Conservation (phyloP, 2,113 vertebrate species). For the Macroglossus sobrinus region DNA sequence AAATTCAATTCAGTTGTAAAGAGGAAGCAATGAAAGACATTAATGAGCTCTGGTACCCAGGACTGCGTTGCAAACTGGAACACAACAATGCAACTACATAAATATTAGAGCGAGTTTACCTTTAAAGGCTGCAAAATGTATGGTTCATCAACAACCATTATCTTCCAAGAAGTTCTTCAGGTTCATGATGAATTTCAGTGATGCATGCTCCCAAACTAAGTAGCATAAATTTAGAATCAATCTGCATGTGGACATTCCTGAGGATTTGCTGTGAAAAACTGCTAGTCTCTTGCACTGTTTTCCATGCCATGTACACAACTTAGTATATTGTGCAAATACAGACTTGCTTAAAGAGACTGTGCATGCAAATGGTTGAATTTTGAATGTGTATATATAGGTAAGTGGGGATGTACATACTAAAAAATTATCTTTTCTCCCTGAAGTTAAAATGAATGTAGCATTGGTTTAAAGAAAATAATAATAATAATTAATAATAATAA, state of each 20-base stretch:
- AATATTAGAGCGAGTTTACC: slow-evolving; percentile 5
- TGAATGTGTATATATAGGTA: slow-evolving; percentile 42
- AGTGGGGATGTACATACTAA: not conserved
- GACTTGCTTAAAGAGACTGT: not conserved
- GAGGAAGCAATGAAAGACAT: slow-evolving; percentile 61
- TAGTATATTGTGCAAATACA: slow-evolving; percentile 1
- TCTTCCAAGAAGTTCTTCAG: slow-evolving; percentile 35
- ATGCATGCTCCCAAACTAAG: not conserved
- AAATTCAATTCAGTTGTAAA: slow-evolving; percentile 63
- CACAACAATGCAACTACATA: slow-evolving; percentile 44
- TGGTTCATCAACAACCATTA: slow-evolving; percentile 34
- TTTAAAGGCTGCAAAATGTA: slow-evolving; percentile 51
- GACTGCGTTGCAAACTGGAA: slow-evolving; percentile 40
- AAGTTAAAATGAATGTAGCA: slow-evolving; percentile 37
- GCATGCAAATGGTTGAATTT: not conserved
- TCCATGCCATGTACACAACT: slow-evolving; percentile 35
- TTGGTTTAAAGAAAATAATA: not conserved
- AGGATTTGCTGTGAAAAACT: slow-evolving; percentile 9
- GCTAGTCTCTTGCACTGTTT: not conserved
- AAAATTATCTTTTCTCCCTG: not conserved
- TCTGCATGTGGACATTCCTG: not conserved
- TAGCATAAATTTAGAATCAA: not conserved
- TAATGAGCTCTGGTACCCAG: slow-evolving; percentile 53
- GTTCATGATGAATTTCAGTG: not conserved
- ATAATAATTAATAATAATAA: not conserved